Conservation (phyloP, 2,888 invertebrate genomes). For the Sinodicranocentrus sp. region DNA sequence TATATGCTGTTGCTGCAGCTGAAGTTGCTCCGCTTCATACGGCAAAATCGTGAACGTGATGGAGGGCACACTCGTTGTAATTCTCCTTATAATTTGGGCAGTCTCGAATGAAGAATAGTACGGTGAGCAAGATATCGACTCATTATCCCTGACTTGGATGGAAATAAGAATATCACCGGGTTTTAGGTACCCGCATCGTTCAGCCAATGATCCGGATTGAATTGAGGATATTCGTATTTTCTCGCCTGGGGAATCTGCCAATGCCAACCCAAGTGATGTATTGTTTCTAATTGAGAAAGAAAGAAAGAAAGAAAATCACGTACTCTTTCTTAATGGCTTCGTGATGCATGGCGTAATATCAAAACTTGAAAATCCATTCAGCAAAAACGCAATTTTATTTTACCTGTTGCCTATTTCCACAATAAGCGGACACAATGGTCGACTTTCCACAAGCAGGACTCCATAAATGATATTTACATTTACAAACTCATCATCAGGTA, state of each 20-base stretch:
- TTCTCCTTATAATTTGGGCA: conserved; percentile 74
- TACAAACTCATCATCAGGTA: conserved; percentile 52
- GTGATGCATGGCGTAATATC: too few relatives aligned
- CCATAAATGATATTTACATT: conserved; percentile 74
- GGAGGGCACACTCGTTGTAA: conserved; percentile 65
- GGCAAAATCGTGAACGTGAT: conserved; percentile 74
- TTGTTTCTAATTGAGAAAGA: conserved; percentile 62
- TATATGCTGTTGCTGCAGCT: conserved; percentile 48
- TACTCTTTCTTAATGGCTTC: too few relatives aligned
- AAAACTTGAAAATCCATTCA: too few relatives aligned
- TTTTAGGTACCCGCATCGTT: conserved; percentile 73
- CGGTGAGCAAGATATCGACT: conserved; percentile 74
- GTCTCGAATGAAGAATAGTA: conserved; percentile 74
- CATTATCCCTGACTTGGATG: conserved; percentile 69
- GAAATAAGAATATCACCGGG: conserved; percentile 73
- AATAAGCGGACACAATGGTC: conserved; percentile 74
- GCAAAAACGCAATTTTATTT: too few relatives aligned
- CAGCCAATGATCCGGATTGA: conserved; percentile 73
- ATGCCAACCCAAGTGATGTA: conserved; percentile 74
- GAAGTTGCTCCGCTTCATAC: conserved; percentile 43
- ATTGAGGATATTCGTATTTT: conserved; percentile 74
- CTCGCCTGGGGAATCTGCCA: conserved; percentile 72
- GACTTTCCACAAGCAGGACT: conserved; percentile 71
- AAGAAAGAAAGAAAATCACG: too few relatives aligned
- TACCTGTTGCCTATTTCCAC: conserved; percentile 76